Percentiles rank a stretch among this genome's conserved stretches.
Conservation (phyloP, 2,888 invertebrate genomes). For the Aphrophora alni region DNA sequence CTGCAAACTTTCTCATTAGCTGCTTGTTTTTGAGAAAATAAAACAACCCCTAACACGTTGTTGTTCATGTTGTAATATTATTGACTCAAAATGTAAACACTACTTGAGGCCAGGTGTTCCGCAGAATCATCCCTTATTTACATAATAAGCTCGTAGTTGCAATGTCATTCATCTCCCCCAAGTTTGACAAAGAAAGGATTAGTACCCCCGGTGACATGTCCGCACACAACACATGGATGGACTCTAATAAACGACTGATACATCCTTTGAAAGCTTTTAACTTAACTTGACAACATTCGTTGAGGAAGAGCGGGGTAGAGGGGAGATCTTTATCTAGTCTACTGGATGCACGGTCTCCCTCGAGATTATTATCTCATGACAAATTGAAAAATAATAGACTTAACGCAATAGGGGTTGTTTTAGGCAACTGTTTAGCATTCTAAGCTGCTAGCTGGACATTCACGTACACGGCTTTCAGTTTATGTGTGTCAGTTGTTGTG, state of each 20-base stretch:
- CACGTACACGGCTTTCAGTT: too few relatives aligned
- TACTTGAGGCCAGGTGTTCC: background rate
- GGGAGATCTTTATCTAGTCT: background rate
- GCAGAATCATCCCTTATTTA: background rate
- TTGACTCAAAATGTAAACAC: background rate
- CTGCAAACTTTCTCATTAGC: too few relatives aligned
- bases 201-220: background rate
- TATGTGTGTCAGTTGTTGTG: too few relatives aligned
- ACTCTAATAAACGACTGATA: background rate
- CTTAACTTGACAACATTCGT: background rate
- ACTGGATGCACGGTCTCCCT: background rate
- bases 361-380: background rate
- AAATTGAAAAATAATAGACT: constrained; percentile 9
- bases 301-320: background rate
- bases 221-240: background rate
- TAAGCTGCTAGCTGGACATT: background rate
- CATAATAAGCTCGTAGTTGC: background rate
- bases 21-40: too few relatives aligned
- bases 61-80: background rate
- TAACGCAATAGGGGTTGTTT: background rate
- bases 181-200: background rate
- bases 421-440: background rate
- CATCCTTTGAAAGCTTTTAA: background rate
- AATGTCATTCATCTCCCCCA: background rate
- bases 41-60: background rate